Base-by-base conservation (phyloP, 2,797 vertebrate genomes). In the Pagetopsis macropterus region DNA sequence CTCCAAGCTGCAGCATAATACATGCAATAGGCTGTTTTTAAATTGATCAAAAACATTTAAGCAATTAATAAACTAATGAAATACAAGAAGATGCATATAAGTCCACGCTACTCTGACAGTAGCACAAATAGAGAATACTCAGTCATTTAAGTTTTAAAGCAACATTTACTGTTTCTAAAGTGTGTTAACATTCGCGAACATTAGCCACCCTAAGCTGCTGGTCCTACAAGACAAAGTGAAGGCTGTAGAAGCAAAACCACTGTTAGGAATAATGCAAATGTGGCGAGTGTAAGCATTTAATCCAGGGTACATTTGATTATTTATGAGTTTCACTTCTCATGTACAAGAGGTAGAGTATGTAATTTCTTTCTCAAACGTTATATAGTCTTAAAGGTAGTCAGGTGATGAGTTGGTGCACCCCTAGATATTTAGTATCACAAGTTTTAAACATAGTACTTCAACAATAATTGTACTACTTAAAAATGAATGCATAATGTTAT, bases 401-500 rank as follows among this genome's bases (percentile, higher is more conserved):
- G 59, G 15, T 17, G 31, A 50, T 23, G 9, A 56, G n/a, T 37
- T 61, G 40, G 23, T 3, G 2, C 21, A 27, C 12, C 52, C 10
- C 48, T 31, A 41, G 19, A 55, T 62, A 41, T 1, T 55, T 17
- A 16, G 17, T 40, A 40, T 13, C 46, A 49, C 46, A 40, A 3
- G 19, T 43, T 2, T 43, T 41, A 14, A 19, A 17, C 8, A 19
- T 19, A 33, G 13, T 19, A 62, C 33, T 11, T 21, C 10, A 4
- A 27, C 4, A 50, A 64, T 23, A 9, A 31, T 67, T 59, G 16
- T 17, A 69, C 46, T 65, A 63, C 70, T 74, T 72, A 46, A 51
- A 50, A 62, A 16, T 65, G 9, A 75, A 62, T 46, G 43, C 74
- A 75, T 58, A 23, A 21, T 45, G 40, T 63, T 13, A 23, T 64